phyloP scores from a whole-genome alignment of 2,797 vertebrate genomes.

The Gadopsis bispinosus region DNA sequence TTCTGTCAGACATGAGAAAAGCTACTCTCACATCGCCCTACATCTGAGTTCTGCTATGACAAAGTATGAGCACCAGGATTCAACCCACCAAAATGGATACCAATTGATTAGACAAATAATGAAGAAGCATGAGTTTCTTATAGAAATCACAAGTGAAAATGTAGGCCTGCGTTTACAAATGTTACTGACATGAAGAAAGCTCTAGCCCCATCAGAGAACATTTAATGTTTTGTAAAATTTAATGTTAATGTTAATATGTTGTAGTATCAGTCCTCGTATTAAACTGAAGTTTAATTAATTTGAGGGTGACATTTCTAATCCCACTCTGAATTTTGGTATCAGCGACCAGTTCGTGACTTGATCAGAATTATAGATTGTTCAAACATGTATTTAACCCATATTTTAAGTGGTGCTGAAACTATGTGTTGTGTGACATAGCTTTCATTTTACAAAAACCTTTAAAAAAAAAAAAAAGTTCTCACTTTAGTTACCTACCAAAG shows the following conservation, averaged over 20 bases:
- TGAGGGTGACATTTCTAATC: background rate
- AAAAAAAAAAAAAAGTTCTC: too few species aligned
- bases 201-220: background rate
- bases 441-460: too few species aligned
- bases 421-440: too few species aligned
- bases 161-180: background rate
- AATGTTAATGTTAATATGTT: too few species aligned
- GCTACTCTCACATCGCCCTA: background rate
- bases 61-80: background rate
- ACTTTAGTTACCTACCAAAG: background rate
- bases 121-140: background rate
- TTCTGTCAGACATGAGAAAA: constrained; percentile 9
- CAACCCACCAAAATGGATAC: background rate
- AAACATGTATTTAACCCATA: background rate
- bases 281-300: background rate
- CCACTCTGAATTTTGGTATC: background rate
- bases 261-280: background rate
- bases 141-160: background rate
- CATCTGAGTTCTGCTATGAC: background rate
- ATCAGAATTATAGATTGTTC: background rate
- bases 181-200: background rate
- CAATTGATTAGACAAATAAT: too few species aligned
- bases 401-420: background rate
- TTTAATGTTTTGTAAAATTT: too few species aligned
- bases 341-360: background rate